Percentiles rank a stretch among this genome's conserved stretches.
These are phyloP conservation scores for Labrus mixtus DNA, from an alignment of 2,113 vertebrate species.

Conservation along the genomic window DNA sequence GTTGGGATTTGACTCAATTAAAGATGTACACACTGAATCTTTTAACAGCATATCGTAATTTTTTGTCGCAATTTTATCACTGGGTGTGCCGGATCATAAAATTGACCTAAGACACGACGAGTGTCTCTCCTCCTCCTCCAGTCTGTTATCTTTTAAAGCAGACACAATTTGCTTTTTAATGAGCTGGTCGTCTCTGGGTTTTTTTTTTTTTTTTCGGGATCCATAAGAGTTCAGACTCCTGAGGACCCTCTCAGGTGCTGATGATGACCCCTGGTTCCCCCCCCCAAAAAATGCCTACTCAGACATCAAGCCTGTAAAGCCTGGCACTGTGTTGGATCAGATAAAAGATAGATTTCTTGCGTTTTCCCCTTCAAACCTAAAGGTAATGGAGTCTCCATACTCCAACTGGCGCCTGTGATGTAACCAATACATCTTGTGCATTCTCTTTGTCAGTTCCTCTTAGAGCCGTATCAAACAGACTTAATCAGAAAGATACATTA, in stretches of 20 bases:
- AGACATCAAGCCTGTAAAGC: constrained; percentile 14
- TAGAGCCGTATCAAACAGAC: constrained; percentile 63
- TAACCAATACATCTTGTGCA: constrained; percentile 40
- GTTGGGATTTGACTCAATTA: background rate
- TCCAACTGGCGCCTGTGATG: constrained; percentile 24
- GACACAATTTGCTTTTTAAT: no score
- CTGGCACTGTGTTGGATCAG: background rate
- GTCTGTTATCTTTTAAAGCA: no score
- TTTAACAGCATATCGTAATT: background rate
- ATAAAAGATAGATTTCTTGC: constrained; percentile 9
- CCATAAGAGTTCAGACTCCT: background rate
- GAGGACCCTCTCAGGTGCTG: background rate
- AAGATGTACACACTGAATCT: background rate
- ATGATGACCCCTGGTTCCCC: background rate
- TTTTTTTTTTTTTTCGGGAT: background rate
- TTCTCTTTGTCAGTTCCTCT: constrained; percentile 61
- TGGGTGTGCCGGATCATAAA: no score
- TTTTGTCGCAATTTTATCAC: no score
- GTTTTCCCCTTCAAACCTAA: constrained; percentile 1
- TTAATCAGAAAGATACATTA: constrained; percentile 38
- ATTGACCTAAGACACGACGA: no score
- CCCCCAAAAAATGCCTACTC: background rate
- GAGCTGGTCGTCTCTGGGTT: no score
- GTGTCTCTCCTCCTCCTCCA: no score
- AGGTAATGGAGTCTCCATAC: constrained; percentile 2